Percentiles rank a stretch among this genome's conserved stretches.
Evolutionary conservation across 2,797 vertebrate genomes (phyloP).

Genomic region (Tinamus major): DNA sequence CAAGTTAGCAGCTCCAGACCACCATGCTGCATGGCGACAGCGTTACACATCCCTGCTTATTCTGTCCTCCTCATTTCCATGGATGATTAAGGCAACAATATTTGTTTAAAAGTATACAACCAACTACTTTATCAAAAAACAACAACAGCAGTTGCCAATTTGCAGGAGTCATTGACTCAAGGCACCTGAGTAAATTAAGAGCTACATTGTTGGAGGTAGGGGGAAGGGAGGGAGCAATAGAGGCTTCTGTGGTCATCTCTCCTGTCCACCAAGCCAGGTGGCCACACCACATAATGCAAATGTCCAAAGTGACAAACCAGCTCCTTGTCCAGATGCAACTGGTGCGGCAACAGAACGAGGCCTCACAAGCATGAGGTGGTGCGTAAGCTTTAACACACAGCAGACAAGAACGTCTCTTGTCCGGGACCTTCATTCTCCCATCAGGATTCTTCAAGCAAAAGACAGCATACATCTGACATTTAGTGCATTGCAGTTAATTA

Average conservation of each 20-base stretch:
- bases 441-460: neutral
- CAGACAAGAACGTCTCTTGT: neutral
- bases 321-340: neutral
- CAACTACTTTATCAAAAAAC: neutral
- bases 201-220: neutral
- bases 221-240: neutral
- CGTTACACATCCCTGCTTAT: neutral
- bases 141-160: neutral
- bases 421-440: neutral
- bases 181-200: neutral
- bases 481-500: neutral
- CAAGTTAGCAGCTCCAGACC: neutral
- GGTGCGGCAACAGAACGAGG: neutral
- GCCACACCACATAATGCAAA: rapidly evolving
- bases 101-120: neutral
- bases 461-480: neutral
- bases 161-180: neutral
- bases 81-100: neutral
- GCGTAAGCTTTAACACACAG: neutral
- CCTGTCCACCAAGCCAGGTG: rapidly evolving
- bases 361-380: constrained; percentile 21
- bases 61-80: neutral
- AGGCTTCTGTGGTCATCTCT: neutral
- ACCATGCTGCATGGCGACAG: neutral
- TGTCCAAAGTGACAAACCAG: neutral